These are phyloP conservation scores for Brotogeris chrysoptera DNA, from an alignment of 2,797 vertebrate species.

Conservation along the genomic window DNA sequence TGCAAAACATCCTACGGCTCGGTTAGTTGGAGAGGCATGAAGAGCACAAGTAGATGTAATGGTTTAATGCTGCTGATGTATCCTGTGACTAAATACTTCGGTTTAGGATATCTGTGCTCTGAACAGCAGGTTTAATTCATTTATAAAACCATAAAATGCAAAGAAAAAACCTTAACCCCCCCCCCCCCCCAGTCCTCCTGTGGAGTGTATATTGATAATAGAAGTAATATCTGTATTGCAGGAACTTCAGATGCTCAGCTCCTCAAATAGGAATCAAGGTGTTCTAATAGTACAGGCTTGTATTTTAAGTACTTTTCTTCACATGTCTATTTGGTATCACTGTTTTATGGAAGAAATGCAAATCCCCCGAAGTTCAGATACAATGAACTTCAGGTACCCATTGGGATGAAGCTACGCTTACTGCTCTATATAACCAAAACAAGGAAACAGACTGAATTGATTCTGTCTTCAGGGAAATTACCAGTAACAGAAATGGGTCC, in stretches of 20 bases:
- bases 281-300: background rate
- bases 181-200: background rate
- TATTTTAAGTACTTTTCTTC: background rate
- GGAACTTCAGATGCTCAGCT: background rate
- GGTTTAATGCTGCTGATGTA: background rate
- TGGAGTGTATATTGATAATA: background rate
- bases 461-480: background rate
- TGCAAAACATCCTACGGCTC: background rate
- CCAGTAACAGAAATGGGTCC: background rate
- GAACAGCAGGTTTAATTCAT: background rate
- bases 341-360: background rate
- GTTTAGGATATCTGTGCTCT: background rate
- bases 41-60: background rate
- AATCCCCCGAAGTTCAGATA: background rate
- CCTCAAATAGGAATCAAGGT: background rate
- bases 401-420: background rate
- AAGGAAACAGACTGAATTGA: background rate
- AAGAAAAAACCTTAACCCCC: fast-evolving
- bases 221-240: background rate
- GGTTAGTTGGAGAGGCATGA: background rate
- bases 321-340: background rate
- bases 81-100: background rate
- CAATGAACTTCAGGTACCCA: background rate
- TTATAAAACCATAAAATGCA: background rate
- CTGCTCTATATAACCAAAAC: background rate